Conservation (phyloP, 2,888 invertebrate genomes). For the Drosophila robusta region DNA sequence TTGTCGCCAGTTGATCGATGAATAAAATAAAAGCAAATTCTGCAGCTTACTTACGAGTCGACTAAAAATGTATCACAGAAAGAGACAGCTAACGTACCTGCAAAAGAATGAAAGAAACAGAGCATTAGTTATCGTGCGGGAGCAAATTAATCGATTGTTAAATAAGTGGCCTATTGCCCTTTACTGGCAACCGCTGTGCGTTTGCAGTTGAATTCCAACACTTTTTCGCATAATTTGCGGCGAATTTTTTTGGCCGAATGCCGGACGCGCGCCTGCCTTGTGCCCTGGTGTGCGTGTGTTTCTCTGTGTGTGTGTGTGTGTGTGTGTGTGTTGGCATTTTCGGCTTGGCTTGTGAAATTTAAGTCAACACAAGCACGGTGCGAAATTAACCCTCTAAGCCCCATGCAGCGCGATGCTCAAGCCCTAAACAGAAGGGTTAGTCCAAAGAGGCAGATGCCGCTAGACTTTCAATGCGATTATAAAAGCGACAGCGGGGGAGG, state of each 20-base stretch:
- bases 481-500: background rate
- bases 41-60: slow-evolving; percentile 26
- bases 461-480: slow-evolving; percentile 59
- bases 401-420: slow-evolving; percentile 40
- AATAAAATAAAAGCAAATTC: background rate
- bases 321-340: slow-evolving; percentile 40
- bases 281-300: slow-evolving; percentile 10
- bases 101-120: slow-evolving; percentile 11
- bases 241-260: slow-evolving; percentile 36
- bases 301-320: slow-evolving; percentile 27
- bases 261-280: slow-evolving; percentile 25
- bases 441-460: slow-evolving; percentile 42
- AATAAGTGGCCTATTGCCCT: background rate
- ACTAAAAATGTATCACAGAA: background rate
- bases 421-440: slow-evolving; percentile 40
- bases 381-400: slow-evolving; percentile 49
- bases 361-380: slow-evolving; percentile 23
- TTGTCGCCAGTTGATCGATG: slow-evolving; percentile 5
- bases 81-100: slow-evolving; percentile 45
- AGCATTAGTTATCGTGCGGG: slow-evolving; percentile 1
- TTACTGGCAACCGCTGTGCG: background rate
- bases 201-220: slow-evolving; percentile 20
- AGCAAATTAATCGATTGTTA: slow-evolving; percentile 13
- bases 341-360: slow-evolving; percentile 30
- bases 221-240: slow-evolving; percentile 50